These are phyloP conservation scores for Papilio elwesi DNA, from an alignment of 2,888 invertebrate species.

Conservation along the genomic window DNA sequence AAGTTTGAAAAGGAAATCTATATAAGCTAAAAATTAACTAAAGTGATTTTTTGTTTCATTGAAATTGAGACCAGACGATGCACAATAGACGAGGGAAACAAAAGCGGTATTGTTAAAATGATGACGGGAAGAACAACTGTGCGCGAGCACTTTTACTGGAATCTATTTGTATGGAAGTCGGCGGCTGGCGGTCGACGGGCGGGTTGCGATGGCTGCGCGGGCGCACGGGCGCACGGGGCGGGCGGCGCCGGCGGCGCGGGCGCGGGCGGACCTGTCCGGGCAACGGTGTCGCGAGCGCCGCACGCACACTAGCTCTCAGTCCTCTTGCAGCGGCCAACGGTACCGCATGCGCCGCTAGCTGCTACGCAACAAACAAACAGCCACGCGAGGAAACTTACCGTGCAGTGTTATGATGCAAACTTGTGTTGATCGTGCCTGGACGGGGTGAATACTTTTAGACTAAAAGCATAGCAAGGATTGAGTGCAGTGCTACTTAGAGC, in stretches of 20 bases:
- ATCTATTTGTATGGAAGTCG: constrained; percentile 57
- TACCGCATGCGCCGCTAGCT: constrained; percentile 81
- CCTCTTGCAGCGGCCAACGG: constrained; percentile 82
- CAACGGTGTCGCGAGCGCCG: constrained; percentile 75
- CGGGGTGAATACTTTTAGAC: constrained; percentile 70
- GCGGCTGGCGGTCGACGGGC: constrained; percentile 48
- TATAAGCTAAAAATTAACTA: background rate
- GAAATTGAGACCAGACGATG: constrained; percentile 13
- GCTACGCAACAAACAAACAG: constrained; percentile 73
- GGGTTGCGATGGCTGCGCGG: constrained; percentile 61
- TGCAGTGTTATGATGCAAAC: constrained; percentile 80
- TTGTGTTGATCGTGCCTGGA: constrained; percentile 61
- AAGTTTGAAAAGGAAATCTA: constrained; percentile 11
- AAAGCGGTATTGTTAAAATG: constrained; percentile 54
- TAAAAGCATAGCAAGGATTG: constrained; percentile 73
- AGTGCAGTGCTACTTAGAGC: constrained; percentile 74
- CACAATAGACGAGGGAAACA: constrained; percentile 49
- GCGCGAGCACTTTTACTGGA: constrained; percentile 80
- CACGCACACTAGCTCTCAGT: constrained; percentile 77
- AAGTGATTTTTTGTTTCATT: constrained; percentile 20
- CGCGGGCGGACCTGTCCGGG: constrained; percentile 80
- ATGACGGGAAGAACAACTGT: constrained; percentile 56
- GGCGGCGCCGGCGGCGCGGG: constrained; percentile 59
- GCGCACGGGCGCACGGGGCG: constrained; percentile 61
- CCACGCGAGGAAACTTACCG: constrained; percentile 77